These are phyloP conservation scores for Brachyptera putata DNA, from an alignment of 2,888 invertebrate species.

Conservation along the genomic window DNA sequence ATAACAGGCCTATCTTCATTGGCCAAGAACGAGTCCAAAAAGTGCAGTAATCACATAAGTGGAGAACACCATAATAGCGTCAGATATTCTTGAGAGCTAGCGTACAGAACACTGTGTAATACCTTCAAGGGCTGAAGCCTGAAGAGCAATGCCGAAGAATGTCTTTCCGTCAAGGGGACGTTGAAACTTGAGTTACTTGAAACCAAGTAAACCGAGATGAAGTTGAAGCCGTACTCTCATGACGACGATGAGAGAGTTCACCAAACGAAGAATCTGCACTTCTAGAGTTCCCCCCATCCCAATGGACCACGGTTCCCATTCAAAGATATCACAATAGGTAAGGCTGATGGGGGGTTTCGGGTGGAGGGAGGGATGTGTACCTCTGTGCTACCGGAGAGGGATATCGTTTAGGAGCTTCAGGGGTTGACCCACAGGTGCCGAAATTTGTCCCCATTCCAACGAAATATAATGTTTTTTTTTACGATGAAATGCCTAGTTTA, in stretches of 20 bases:
- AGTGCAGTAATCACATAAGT: neutral
- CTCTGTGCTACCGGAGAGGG: conserved; percentile 22
- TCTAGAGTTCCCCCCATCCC: conserved; percentile 23
- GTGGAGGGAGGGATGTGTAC: neutral
- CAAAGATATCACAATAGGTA: conserved; percentile 15
- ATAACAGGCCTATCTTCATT: neutral
- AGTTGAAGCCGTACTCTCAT: neutral
- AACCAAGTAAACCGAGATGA: conserved; percentile 6
- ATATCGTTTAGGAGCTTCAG: conserved; percentile 20
- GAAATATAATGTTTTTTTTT: conserved; percentile 20
- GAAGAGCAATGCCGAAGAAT: no score
- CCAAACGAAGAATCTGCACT: conserved; percentile 5
- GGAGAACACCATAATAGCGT: conserved; percentile 3
- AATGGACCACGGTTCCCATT: conserved; percentile 19
- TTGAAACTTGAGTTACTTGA: conserved; percentile 10
- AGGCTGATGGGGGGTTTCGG: conserved; percentile 14
- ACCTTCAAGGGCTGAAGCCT: neutral
- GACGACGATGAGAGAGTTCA: neutral
- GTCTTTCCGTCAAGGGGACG: neutral
- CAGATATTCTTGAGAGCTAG: neutral
- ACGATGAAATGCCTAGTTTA: neutral
- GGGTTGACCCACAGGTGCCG: conserved; percentile 29
- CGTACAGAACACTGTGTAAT: neutral
- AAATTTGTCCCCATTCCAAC: conserved; percentile 23
- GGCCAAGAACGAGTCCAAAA: neutral